Evolutionary conservation across 2,113 vertebrate species (phyloP), one percentile per base, ranked within the genome.

Genomic region (Laticauda colubrina): DNA sequence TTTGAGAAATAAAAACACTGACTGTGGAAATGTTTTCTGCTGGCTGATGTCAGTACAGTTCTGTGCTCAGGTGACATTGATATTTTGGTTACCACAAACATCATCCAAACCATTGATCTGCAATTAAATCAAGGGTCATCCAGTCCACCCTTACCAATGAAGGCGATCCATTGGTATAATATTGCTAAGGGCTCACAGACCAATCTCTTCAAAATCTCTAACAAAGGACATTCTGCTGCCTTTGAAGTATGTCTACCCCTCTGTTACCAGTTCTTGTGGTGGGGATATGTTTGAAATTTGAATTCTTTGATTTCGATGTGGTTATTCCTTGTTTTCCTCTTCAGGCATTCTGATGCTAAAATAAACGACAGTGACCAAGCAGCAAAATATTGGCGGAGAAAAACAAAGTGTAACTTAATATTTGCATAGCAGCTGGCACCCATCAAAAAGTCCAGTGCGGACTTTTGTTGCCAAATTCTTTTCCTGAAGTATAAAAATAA

Each of bases 311-410:
- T 91, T 85, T 56, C 6, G 26, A 43, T 15, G 21, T 43, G 18
- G n/a, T 34, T 39, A 34, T 90, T 26, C 24, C 43, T 81, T 64
- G 57, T 64, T 54, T 45, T 23, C 56, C 8, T 18, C 18, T 81
- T 75, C 51, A 6, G 20, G 23, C 51, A 39, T 39, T 81, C 18
- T 34, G 61, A 90, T 81, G 48, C 64, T 81, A 51, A 29, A 54
- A 81, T 81, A 81, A 43, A 81, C 2, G 61, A 48, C n/a, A 43
- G 0, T 0, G 88, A 0, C 1, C 24, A 75, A 2, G 11, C 0
- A 87, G 91, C 23, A 53, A 89, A 81, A 45, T 61, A 86, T 85
- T 45, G 61, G 39, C 2, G 1, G 57, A 34, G 29, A 86, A 39
- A 91, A 93, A 53, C 56, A 91, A 91, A 89, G 64, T 2, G 43